Base-by-base conservation (phyloP, 2,888 invertebrate species). In the Sphinx pinastri region DNA sequence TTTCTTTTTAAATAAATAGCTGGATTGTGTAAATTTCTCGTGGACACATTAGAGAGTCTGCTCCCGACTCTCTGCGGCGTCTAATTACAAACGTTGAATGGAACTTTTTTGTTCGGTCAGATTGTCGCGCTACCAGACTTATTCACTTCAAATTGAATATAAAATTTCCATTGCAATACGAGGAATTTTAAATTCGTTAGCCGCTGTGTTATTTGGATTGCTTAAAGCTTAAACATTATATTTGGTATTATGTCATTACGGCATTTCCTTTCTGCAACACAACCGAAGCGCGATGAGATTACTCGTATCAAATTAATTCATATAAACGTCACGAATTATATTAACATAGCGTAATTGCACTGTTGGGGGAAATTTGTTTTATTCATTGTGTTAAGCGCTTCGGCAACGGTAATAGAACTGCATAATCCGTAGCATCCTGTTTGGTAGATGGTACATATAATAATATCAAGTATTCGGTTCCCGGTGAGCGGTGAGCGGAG, bases 71-170 rank as follows among this genome's bases (percentile, higher is more conserved):
- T 78, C 77, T 79, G 86, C 81, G 84, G 86, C 84, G 84, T 90
- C 87, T 91, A 89, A 91, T 92, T 90, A 88, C 89, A 89, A 91
- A 87, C 85, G 87, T 84, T 86, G 87, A 87, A 88, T 82, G 79
- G 73, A 84, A 87, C 86, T 90, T 90, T 25, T 91, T 91, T 92
- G 88, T 87, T 85, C 83, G 74, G 78, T 80, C 84, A 84, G 87
- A 89, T 91, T 91, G 88, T 88, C 87, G 86, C 86, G 81, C 82
- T 76, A 84, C 87, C 82, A 82, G 84, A 86, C 85, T 88, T 86
- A 89, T 88, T 88, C 88, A 85, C 84, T 87, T 86, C 78, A 87
- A 88, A 89, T 88, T 88, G 84, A 90, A 89, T 88, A 90, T 90
- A 80, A 81, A 82, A 84, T 86, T 86, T 81, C 78, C 77, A 79